Evolutionary conservation across 2,113 vertebrate genomes (phyloP).

Genomic region (Puntigrus tetrazona): DNA sequence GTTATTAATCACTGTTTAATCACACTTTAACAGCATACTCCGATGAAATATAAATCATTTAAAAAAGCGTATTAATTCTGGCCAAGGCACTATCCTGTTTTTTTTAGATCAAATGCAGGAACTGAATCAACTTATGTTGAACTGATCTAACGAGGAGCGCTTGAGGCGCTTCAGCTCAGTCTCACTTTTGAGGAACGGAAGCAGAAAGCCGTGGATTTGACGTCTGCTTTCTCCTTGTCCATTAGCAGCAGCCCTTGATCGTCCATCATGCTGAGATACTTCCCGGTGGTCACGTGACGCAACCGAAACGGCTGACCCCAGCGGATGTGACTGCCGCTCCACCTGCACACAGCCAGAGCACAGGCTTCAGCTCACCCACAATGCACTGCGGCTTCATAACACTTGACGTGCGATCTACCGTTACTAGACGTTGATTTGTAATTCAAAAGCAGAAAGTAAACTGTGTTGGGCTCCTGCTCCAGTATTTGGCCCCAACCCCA

Average conservation of each 20-base stretch:
- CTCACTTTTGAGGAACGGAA: slow-evolving; percentile 94
- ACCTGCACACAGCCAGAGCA: slow-evolving; percentile 73
- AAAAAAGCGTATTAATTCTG: too few relatives aligned
- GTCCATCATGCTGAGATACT: slow-evolving; percentile 90
- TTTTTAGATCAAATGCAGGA: neutral
- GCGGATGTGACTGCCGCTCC: slow-evolving; percentile 95
- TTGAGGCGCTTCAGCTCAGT: neutral
- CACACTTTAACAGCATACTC: too few relatives aligned
- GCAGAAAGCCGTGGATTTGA: slow-evolving; percentile 94
- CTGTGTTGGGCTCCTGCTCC: slow-evolving; percentile 2
- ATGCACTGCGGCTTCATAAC: neutral
- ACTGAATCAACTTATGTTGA: neutral
- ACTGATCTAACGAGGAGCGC: neutral
- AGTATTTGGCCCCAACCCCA: slow-evolving; percentile 50
- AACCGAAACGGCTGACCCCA: slow-evolving; percentile 95
- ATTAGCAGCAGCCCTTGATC: slow-evolving; percentile 88
- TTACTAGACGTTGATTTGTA: neutral
- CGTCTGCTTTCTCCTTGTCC: slow-evolving; percentile 91
- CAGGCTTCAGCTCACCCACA: neutral
- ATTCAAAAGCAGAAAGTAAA: neutral
- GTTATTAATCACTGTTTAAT: too few relatives aligned
- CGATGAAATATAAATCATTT: too few relatives aligned
- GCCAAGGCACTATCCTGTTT: neutral
- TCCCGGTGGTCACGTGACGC: slow-evolving; percentile 94
- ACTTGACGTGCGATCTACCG: neutral